Percentiles rank a stretch among this genome's conserved stretches.
These are phyloP conservation scores for Epinephelus coioides DNA, from an alignment of 2,797 vertebrate species.

Conservation along the genomic window DNA sequence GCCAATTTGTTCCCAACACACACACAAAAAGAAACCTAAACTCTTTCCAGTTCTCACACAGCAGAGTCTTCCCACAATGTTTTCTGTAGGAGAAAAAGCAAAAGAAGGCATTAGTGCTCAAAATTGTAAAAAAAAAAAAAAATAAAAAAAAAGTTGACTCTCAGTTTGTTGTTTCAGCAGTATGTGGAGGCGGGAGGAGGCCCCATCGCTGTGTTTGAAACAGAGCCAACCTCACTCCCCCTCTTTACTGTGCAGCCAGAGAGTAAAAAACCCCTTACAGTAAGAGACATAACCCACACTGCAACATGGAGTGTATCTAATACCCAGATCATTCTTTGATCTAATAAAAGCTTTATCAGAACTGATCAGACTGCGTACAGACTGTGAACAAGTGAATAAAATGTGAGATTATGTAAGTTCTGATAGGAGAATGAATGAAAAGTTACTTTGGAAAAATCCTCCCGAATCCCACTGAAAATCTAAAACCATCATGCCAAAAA, in stretches of 20 bases:
- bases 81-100: slow-evolving; percentile 33
- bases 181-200: slow-evolving; percentile 69
- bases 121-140: slow-evolving; percentile 42
- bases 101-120: slow-evolving; percentile 16
- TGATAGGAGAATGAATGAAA: slow-evolving; percentile 58
- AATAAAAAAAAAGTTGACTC: slow-evolving; percentile 29
- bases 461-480: slow-evolving; percentile 58
- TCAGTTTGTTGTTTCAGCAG: slow-evolving; percentile 75
- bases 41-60: slow-evolving; percentile 13
- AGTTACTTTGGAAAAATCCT: slow-evolving; percentile 55
- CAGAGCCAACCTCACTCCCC: slow-evolving; percentile 64
- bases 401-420: not conserved
- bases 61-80: slow-evolving; percentile 25
- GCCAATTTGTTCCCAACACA: not conserved
- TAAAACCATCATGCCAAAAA: slow-evolving; percentile 63
- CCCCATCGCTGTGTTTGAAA: slow-evolving; percentile 66
- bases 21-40: not conserved
- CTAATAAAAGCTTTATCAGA: not conserved
- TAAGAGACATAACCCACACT: slow-evolving; percentile 9
- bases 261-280: slow-evolving; percentile 25
- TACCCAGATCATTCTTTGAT: slow-evolving; percentile 1
- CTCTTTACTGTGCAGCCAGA: slow-evolving; percentile 25
- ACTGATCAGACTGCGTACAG: not conserved
- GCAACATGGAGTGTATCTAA: slow-evolving; percentile 5
- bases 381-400: not conserved